Percentiles rank a stretch among this genome's conserved stretches.
Evolutionary conservation across 2,888 invertebrate genomes (phyloP).

Genomic region (Hylaea fasciaria): DNA sequence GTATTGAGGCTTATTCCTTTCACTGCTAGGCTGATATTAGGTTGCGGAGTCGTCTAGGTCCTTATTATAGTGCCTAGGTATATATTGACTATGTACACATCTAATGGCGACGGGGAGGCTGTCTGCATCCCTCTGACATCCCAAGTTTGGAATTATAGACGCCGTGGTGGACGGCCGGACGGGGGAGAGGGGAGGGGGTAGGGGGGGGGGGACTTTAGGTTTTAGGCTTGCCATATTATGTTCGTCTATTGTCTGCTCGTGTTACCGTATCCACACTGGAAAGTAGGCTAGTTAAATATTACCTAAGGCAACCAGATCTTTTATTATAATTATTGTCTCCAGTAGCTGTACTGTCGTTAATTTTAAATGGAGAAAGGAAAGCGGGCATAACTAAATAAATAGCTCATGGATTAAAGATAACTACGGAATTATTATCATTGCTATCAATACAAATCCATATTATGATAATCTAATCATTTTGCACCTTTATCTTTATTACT

Average conservation of each 20-base stretch:
- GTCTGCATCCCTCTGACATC: conserved; percentile 36
- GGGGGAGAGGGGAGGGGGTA: no score
- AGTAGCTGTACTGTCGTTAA: background rate
- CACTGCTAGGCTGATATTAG: conserved; percentile 22
- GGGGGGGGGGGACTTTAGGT: conserved; percentile 12
- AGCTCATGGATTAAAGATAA: conserved; percentile 9
- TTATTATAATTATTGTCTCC: background rate
- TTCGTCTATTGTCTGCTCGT: conserved; percentile 8
- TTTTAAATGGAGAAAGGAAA: background rate
- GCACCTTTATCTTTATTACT: conserved; percentile 22
- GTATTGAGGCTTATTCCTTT: conserved; percentile 24
- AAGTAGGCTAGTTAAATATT: background rate
- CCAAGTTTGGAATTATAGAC: conserved; percentile 31
- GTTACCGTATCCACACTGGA: background rate
- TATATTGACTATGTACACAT: conserved; percentile 12
- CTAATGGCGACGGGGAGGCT: conserved; percentile 46
- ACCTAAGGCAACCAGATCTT: background rate
- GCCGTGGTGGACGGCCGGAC: conserved; percentile 6
- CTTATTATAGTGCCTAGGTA: conserved; percentile 13
- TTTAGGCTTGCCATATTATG: conserved; percentile 8
- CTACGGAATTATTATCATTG: conserved; percentile 8
- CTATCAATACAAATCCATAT: conserved; percentile 17
- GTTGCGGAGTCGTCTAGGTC: conserved; percentile 17
- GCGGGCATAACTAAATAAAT: conserved; percentile 13
- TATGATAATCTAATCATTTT: conserved; percentile 29